Evolutionary conservation across 2,113 vertebrate species (phyloP).

Genomic region (Apodemus speciosus): DNA sequence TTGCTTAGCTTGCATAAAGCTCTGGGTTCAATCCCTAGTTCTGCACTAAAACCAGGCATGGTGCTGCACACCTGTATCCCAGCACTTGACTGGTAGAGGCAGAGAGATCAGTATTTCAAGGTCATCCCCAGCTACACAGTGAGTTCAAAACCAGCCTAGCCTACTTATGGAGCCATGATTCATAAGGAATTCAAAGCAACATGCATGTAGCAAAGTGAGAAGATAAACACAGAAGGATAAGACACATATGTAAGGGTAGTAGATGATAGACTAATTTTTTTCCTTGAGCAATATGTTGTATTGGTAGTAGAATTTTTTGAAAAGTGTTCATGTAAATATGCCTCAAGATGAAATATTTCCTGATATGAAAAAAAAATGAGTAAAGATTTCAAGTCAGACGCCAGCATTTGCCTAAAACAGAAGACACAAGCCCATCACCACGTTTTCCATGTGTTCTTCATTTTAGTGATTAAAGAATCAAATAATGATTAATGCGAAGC

Average conservation of each 20-base stretch:
- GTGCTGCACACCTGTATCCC: not conserved
- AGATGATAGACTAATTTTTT: not conserved
- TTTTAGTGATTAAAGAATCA: conserved; percentile 48
- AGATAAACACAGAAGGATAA: conserved; percentile 23
- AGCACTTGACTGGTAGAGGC: not conserved
- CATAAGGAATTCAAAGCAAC: not conserved
- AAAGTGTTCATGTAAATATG: conserved; percentile 42
- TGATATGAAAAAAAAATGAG: conserved; percentile 47
- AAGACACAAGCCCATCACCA: not conserved
- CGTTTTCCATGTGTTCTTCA: conserved; percentile 12
- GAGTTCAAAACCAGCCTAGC: not conserved
- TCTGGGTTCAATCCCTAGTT: not conserved
- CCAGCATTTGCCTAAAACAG: conserved; percentile 8
- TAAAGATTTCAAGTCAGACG: conserved; percentile 40
- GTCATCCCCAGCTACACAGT: not conserved
- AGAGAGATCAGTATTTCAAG: not conserved
- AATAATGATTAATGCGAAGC: conserved; percentile 44
- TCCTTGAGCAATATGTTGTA: not conserved
- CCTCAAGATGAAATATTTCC: conserved; percentile 52
- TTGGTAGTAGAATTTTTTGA: conserved; percentile 24
- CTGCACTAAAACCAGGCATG: not conserved
- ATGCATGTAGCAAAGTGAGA: not conserved
- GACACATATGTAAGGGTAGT: not conserved
- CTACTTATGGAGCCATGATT: not conserved
- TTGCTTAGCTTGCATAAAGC: not conserved